Percentiles rank a stretch among this genome's conserved stretches.
phyloP scores from a whole-genome alignment of 2,113 vertebrate genomes.

The Columba livia region DNA sequence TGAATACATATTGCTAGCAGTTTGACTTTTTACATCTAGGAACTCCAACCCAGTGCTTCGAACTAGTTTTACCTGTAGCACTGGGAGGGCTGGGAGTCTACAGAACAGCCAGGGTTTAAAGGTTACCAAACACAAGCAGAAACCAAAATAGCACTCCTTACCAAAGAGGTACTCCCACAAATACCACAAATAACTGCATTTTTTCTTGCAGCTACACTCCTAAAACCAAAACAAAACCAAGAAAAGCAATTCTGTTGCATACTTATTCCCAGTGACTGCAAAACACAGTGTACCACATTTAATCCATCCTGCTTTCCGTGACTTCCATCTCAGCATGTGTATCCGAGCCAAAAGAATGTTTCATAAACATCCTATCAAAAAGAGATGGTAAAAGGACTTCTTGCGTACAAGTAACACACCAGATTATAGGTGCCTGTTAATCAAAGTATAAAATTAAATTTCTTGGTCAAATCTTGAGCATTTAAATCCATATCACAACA shows the following conservation, averaged over 20 bases:
- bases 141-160: background rate
- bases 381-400: background rate
- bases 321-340: background rate
- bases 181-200: conserved; percentile 21
- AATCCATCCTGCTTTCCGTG: background rate
- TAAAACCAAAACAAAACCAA: background rate
- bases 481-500: background rate
- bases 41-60: background rate
- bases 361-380: background rate
- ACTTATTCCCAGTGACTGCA: background rate
- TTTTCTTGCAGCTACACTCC: background rate
- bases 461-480: background rate
- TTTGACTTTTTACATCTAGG: background rate
- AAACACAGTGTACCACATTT: background rate
- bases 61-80: background rate
- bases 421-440: background rate
- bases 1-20: background rate
- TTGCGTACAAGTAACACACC: background rate
- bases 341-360: background rate
- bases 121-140: background rate
- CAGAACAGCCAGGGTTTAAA: background rate
- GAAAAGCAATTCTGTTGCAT: background rate
- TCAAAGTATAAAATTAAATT: background rate
- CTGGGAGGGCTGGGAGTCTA: background rate
- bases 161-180: background rate